Base-by-base conservation (phyloP, 1,140 invertebrate genomes). In the Asobara japonica region DNA sequence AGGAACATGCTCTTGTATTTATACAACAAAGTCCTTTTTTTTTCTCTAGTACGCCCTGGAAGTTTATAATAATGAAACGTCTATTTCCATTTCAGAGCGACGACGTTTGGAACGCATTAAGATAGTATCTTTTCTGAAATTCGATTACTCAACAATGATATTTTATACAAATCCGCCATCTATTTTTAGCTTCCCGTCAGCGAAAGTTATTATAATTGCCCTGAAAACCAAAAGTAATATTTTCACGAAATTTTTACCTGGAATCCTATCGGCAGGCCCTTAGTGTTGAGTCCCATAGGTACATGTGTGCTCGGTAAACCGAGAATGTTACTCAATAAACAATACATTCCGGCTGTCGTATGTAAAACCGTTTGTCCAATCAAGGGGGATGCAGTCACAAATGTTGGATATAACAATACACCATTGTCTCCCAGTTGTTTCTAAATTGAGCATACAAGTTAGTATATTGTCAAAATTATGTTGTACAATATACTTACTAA, bases 391-490 rank as follows among this genome's bases (percentile, higher is more conserved):
- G 89, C 72, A 7, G 84, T 83, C 8, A 90, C 90, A 85, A 92
- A 92, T 3, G 91, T 91, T 10, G 95, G 95, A 79, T 91, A 94
- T 1, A 96, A 79, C n/a, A 96, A 84, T 22, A 97, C 90, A 2
- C 92, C 93, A 79, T 93, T 86, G 1, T 90, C 86, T 20, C 91
- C 90, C 1, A 93, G 84, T 10, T 87, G 61, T 25, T 84, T 61
- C 91, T 92, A 13, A 41, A 2, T 41, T 13, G 11, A 41, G n/a
- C 11, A 41, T 41, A 41, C 3, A n/a, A n/a, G n/a, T n/a, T 65
- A n/a, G 20, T 30, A 45, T 69, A 16, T 18, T 11, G n/a, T 29
- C 13, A 61, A 8, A 20, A 10, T 10, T 70, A n/a, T n/a, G n/a
- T n/a, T n/a, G n/a, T n/a, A n/a, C n/a, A n/a, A n/a, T n/a, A n/a